phyloP scores from a whole-genome alignment of 53 echinoderm and acorn worm species.

The Hippasteria phrygiana region DNA sequence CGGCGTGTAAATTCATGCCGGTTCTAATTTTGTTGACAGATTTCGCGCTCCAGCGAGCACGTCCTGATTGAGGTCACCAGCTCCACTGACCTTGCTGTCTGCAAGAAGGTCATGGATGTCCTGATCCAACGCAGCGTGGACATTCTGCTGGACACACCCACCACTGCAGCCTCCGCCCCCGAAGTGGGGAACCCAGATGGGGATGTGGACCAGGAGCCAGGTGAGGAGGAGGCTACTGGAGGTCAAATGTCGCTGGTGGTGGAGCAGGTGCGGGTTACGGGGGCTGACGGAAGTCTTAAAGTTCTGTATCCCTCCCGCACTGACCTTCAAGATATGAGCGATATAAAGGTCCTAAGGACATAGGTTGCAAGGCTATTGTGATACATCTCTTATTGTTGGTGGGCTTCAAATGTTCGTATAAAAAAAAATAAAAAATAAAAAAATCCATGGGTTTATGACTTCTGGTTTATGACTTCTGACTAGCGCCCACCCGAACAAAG shows the following conservation, averaged over 20 bases:
- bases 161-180: not conserved
- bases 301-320: constrained; percentile 89
- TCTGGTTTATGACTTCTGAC: no score
- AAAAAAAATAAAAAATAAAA: no score
- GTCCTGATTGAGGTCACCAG: constrained; percentile 95
- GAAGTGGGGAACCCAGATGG: constrained; percentile 26
- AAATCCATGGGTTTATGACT: no score
- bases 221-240: not conserved
- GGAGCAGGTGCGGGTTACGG: constrained; percentile 80
- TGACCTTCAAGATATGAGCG: constrained; percentile 71
- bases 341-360: constrained; percentile 54
- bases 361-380: no score
- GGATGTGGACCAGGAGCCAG: constrained; percentile 22
- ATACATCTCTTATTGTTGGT: no score
- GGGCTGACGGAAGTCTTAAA: constrained; percentile 74
- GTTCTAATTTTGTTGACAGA: no score
- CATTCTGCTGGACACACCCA: constrained; percentile 62
- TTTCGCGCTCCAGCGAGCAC: constrained; percentile 80
- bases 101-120: constrained; percentile 93
- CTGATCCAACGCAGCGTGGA: constrained; percentile 80
- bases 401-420: no score
- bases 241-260: constrained; percentile 56
- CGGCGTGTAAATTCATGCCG: not conserved
- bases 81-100: constrained; percentile 79
- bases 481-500: no score